phyloP scores from a whole-genome alignment of 2,888 invertebrate genomes.

The Diplolepis rosae region DNA sequence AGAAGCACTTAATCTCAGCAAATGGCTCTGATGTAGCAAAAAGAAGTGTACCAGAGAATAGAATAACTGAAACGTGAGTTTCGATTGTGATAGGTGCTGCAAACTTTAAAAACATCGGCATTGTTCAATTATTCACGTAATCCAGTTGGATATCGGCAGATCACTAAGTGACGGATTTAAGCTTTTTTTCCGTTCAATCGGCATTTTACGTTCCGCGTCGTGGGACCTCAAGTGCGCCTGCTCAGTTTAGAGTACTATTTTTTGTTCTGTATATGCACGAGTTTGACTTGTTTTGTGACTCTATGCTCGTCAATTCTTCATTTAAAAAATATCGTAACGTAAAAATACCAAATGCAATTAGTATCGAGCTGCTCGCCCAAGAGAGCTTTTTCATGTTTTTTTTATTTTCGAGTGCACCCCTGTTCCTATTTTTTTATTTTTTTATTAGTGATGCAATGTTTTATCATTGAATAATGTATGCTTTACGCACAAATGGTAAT shows the following conservation, averaged over 20 bases:
- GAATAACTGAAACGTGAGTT: background rate
- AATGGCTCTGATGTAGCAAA: background rate
- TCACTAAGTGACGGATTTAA: slow-evolving; percentile 19
- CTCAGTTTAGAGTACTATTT: background rate
- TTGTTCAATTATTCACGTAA: slow-evolving; percentile 17
- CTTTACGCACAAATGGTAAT: background rate
- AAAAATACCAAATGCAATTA: slow-evolving; percentile 48
- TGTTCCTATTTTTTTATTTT: slow-evolving; percentile 17
- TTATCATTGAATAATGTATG: slow-evolving; percentile 12
- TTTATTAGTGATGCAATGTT: slow-evolving; percentile 9
- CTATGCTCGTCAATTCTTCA: slow-evolving; percentile 20
- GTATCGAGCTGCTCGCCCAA: slow-evolving; percentile 31
- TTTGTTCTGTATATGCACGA: slow-evolving; percentile 7
- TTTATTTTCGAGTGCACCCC: slow-evolving; percentile 40
- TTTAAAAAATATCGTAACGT: slow-evolving; percentile 43
- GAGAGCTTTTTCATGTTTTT: slow-evolving; percentile 35
- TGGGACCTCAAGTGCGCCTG: slow-evolving; percentile 15
- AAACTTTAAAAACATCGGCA: slow-evolving; percentile 19
- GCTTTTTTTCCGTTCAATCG: slow-evolving; percentile 14
- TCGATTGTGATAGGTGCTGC: background rate
- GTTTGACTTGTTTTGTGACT: slow-evolving; percentile 16
- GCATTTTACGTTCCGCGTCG: slow-evolving; percentile 16
- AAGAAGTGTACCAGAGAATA: background rate
- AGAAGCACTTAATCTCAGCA: background rate
- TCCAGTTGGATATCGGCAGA: slow-evolving; percentile 16